A percentile compares a stretch with the other conserved stretches of the same genome.
These are phyloP conservation scores for Cromileptes altivelis DNA, from an alignment of 2,113 vertebrate genomes.

Conservation along the genomic window DNA sequence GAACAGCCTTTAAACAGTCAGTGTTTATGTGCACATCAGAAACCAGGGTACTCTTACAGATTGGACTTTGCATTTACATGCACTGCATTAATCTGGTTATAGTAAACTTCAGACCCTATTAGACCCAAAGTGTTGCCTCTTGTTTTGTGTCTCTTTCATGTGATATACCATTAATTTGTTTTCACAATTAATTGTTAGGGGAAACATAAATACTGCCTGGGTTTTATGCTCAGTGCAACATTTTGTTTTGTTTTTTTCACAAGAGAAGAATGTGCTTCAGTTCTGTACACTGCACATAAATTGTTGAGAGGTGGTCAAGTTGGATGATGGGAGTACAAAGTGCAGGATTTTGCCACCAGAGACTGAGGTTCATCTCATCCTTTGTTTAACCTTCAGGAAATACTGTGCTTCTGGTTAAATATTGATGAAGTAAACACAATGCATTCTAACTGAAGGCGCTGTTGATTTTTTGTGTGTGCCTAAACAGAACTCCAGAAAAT, in stretches of 20 bases:
- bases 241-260: neutral
- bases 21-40: neutral
- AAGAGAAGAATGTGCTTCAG: neutral
- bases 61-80: neutral
- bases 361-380: neutral
- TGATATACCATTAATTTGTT: neutral
- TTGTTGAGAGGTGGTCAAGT: neutral
- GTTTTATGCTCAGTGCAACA: neutral
- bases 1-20: neutral
- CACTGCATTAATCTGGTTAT: neutral
- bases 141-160: neutral
- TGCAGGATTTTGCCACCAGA: neutral
- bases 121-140: too few species aligned
- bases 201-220: conserved; percentile 1
- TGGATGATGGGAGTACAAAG: neutral
- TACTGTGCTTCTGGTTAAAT: neutral
- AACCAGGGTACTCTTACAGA: neutral
- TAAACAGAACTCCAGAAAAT: neutral
- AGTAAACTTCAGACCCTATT: too few species aligned
- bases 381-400: neutral
- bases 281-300: neutral
- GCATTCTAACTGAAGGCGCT: neutral
- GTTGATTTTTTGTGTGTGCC: neutral
- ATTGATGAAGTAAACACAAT: neutral
- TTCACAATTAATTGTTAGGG: neutral